These are phyloP conservation scores for Grapholita molesta DNA, from an alignment of 1,140 invertebrate species.

Conservation along the genomic window DNA sequence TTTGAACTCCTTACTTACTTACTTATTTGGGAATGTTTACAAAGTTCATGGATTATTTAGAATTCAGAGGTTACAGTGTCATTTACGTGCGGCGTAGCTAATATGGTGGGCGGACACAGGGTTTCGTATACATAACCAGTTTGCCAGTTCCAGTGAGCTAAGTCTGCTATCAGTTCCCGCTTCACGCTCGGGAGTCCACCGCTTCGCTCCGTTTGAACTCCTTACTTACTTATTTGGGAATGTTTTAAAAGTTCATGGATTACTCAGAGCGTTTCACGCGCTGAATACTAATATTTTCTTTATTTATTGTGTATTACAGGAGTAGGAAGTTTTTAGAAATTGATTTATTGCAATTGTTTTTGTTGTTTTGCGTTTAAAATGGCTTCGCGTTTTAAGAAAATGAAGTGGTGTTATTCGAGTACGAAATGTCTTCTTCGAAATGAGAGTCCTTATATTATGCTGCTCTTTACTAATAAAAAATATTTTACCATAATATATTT, in stretches of 20 bases:
- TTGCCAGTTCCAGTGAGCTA: conserved; percentile 20
- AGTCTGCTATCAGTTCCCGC: conserved; percentile 45
- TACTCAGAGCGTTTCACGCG: conserved; percentile 37
- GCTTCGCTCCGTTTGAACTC: conserved; percentile 54
- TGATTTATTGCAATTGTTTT: conserved; percentile 12
- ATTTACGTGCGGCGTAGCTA: too few species aligned
- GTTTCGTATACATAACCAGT: too few species aligned
- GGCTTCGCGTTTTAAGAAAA: not conserved
- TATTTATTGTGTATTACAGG: conserved; percentile 13
- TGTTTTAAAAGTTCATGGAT: conserved; percentile 55
- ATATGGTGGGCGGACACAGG: too few species aligned
- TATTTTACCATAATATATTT: too few species aligned
- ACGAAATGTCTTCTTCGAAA: not conserved
- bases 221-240: conserved; percentile 55
- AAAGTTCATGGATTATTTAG: conserved; percentile 51
- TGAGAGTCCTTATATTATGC: not conserved
- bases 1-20: conserved; percentile 54
- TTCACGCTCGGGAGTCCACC: conserved; percentile 52
- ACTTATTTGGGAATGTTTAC: conserved; percentile 55
- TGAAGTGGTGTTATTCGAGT: not conserved
- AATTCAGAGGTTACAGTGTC: too few species aligned
- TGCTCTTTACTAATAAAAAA: too few species aligned
- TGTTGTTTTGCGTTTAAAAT: not conserved
- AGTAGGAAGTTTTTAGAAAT: conserved; percentile 7
- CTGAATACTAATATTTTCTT: conserved; percentile 31